These are phyloP conservation scores for Pomacea maculata DNA, from an alignment of 1,140 invertebrate genomes.

Conservation along the genomic window DNA sequence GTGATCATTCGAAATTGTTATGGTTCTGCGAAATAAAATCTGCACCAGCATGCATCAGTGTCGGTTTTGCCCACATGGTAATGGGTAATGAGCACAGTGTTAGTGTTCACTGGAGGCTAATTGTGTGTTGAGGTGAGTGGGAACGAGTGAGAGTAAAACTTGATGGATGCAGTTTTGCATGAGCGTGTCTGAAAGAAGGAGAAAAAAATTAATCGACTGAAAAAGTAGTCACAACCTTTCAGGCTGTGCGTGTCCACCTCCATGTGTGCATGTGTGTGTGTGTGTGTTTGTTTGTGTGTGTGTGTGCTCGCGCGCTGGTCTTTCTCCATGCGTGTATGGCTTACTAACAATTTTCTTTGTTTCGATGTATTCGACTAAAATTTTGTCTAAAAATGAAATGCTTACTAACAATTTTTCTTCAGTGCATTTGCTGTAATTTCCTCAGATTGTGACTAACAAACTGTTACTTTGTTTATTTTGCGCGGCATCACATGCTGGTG, in stretches of 20 bases:
- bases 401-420: no score
- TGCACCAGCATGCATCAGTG: no score
- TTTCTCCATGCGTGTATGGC: constrained; percentile 12
- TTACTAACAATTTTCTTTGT: neutral
- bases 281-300: neutral
- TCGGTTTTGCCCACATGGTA: no score
- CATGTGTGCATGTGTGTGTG: neutral
- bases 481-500: neutral
- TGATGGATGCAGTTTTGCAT: no score
- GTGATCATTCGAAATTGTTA: no score
- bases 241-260: no score
- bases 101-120: neutral
- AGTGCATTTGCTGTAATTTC: neutral
- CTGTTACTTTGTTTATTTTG: neutral
- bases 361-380: neutral
- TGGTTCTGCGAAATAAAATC: no score
- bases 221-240: no score
- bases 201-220: no score
- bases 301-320: neutral
- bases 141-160: neutral
- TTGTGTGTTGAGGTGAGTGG: neutral
- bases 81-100: no score
- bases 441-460: neutral
- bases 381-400: no score
- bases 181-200: no score